These are phyloP conservation scores for Squalus acanthias DNA, from an alignment of 2,797 vertebrate genomes.

Conservation along the genomic window DNA sequence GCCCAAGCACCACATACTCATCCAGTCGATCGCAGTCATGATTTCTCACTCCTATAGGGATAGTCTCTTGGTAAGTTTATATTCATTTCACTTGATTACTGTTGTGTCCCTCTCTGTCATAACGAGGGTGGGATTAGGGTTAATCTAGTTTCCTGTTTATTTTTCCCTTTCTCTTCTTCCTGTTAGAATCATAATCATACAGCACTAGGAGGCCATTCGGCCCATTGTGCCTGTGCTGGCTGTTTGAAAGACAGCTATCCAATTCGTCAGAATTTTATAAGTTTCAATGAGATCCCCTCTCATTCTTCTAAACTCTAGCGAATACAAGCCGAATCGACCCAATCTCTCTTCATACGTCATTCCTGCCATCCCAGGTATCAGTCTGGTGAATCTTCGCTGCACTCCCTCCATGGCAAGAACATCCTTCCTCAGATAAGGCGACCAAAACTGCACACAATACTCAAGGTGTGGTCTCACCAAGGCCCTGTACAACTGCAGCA, in stretches of 20 bases:
- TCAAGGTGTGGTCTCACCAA: no score
- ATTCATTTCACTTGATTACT: neutral
- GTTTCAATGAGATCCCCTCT: no score
- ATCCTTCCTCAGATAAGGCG: no score
- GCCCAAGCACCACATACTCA: neutral
- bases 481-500: no score
- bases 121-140: neutral
- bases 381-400: no score
- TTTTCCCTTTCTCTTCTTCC: neutral
- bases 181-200: neutral
- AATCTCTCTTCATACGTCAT: no score
- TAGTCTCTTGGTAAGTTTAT: neutral
- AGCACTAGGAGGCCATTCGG: neutral
- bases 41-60: neutral
- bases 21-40: neutral
- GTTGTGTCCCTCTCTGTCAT: neutral
- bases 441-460: no score
- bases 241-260: neutral
- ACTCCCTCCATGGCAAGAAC: no score
- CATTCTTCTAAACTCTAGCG: no score
- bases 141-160: neutral
- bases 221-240: neutral
- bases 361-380: no score
- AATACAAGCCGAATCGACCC: no score
- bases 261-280: neutral